Base-by-base conservation (phyloP, 2,797 vertebrate genomes). In the Kryptopterus vitreolus region DNA sequence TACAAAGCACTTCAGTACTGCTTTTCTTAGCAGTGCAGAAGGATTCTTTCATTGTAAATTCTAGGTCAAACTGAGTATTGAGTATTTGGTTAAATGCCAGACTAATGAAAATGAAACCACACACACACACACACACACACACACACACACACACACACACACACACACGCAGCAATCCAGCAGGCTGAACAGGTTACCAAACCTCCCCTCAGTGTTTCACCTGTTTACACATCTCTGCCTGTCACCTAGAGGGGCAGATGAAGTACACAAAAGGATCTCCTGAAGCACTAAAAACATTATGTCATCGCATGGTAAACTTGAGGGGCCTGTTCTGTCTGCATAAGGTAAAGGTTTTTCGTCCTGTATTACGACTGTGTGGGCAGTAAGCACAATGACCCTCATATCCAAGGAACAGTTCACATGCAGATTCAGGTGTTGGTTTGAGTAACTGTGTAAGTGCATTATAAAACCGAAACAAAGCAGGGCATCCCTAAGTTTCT, bases 271-370 rank as follows among this genome's bases (percentile, higher is more conserved):
- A n/a, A 77, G 46, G 74, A 81, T 43, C n/a, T 43, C 70, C 52
- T 29, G 3, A 2, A 82, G 80, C 58, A 70, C 11, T 1, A n/a
- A 50, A 20, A 62, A 43, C 20, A 26, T 66, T 29, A 55, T 70
- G 65, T 46, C 52, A 24, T 57, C 65, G 55, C 26, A 57, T 24
- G 22, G 73, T 20, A 63, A 61, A 83, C 77, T 61, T 73, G 81
- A 79, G 46, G 52, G 33, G 81, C 77, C 81, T 75, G 76, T 74
- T 82, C 58, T 70, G 48, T 79, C 69, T 59, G 31, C 68, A 81
- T 53, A 81, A 31, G 20, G 43, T 52, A 65, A 48, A 79, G 59
- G 80, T 82, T 33, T 87, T 80, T 55, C n/a, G 77, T 82, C 74
- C 77, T 74, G 68, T 81, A 43, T 63, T 33, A 48, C 26, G 31